Base-by-base conservation (phyloP, 2,797 vertebrate species). In the Microctenopoma lineatum region DNA sequence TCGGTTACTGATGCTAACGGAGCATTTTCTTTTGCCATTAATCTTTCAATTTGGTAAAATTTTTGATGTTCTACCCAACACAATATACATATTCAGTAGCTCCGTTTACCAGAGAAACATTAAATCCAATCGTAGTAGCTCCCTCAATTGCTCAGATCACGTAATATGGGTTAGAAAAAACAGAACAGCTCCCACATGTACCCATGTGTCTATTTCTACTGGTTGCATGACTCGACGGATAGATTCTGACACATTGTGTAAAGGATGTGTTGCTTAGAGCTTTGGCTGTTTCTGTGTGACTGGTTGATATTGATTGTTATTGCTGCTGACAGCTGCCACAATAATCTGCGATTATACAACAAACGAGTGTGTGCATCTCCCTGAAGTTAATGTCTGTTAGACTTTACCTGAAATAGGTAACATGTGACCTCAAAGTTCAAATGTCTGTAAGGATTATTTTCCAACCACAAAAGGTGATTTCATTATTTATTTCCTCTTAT, bases 211-310 rank as follows among this genome's bases (percentile, higher is more conserved):
- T 46, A 8, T 52, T 6, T 56, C 12, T 45, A 42, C 41, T 42
- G 9, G 44, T n/a, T 46, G n/a, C 44, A 46, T 9, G 44, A 18
- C 18, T 21, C 18, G 2, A 18, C 45, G 11, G 7, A 46, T 46
- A 9, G 7, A 21, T 46, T 3, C 45, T 18, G 15, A 46, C 44
- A 44, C 15, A 15, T 41, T 44, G 16, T 59, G 18, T 47, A 29
- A 57, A 34, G 39, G 25, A 8, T 46, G 25, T 53, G 8, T 52
- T 29, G 12, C 32, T 44, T 38, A 58, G 13, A 47, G 27, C 12
- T 52, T 54, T 14, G 27, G 11, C 7, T 66, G 18, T 53, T 50
- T 70, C 7, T 59, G 21, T 15, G n/a, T 69, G 57, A 39, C 21
- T 36, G 18, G 47, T 39, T 27, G 12, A 26, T 60, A 11, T 48